A percentile compares a stretch with the other conserved stretches of the same genome.
phyloP scores from a whole-genome alignment of 1,140 invertebrate genomes.

The Saxidomus purpurata region DNA sequence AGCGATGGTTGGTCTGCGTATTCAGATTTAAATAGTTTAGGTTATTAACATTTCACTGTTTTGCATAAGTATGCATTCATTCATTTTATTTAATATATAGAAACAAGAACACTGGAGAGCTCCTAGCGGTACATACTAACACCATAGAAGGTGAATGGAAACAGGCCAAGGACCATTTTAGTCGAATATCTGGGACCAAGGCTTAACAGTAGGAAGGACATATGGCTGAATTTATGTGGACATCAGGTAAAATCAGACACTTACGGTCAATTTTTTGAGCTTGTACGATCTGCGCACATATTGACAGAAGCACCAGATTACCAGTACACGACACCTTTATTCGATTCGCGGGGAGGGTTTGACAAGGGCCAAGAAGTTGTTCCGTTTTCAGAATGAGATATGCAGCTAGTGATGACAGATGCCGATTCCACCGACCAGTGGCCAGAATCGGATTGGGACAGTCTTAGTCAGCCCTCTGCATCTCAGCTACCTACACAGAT shows the following conservation, averaged over 20 bases:
- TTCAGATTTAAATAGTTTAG: not conserved
- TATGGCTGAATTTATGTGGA: not conserved
- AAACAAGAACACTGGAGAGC: not conserved
- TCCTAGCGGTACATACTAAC: not conserved
- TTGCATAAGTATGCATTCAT: not conserved
- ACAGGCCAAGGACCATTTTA: not conserved
- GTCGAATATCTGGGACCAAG: not conserved
- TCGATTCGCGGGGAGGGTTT: not conserved
- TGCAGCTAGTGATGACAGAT: not conserved
- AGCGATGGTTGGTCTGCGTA: not conserved
- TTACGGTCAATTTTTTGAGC: not conserved
- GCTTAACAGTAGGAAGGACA: not conserved
- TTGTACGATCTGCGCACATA: not conserved
- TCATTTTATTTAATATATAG: not conserved
- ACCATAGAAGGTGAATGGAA: not conserved
- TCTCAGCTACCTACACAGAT: not conserved
- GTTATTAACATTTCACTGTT: not conserved
- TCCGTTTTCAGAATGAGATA: not conserved
- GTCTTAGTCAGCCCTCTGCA: no score
- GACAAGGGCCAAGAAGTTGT: not conserved
- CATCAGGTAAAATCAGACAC: not conserved
- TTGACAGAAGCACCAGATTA: not conserved
- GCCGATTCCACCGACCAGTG: not conserved
- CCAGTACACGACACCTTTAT: not conserved
- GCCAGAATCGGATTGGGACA: no score